Evolutionary conservation across 2,797 vertebrate species (phyloP).

Genomic region (Crossoptilon crossoptilon): DNA sequence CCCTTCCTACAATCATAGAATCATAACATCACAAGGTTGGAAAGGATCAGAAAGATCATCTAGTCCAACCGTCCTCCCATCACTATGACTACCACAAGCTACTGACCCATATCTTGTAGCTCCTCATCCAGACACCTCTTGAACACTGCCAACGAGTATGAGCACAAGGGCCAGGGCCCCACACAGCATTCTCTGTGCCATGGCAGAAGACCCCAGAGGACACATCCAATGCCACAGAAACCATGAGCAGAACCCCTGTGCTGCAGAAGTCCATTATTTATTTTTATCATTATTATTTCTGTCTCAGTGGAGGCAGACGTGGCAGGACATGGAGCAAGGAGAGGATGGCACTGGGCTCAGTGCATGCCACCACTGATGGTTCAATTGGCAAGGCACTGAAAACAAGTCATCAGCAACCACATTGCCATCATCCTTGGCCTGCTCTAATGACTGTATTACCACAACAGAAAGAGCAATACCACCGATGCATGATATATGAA

Average conservation of each 20-base stretch:
- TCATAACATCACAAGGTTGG: too few relatives aligned
- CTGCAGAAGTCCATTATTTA: fast-evolving
- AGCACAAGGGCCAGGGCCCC: background rate
- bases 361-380: background rate
- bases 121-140: too few relatives aligned
- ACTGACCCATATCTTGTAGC: too few relatives aligned
- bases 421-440: background rate
- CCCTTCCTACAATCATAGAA: background rate
- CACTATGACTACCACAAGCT: too few relatives aligned
- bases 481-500: fast-evolving
- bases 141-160: background rate
- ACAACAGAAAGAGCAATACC: background rate
- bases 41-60: too few relatives aligned
- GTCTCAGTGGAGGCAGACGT: fast-evolving
- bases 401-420: background rate
- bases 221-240: background rate
- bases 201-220: background rate
- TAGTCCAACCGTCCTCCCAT: too few relatives aligned
- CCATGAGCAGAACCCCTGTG: background rate
- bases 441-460: background rate
- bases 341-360: background rate
- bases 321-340: background rate
- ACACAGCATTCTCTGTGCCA: background rate
- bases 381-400: background rate
- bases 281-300: background rate